phyloP scores from a whole-genome alignment of 1,140 invertebrate genomes.

The Drosophila burlai region DNA sequence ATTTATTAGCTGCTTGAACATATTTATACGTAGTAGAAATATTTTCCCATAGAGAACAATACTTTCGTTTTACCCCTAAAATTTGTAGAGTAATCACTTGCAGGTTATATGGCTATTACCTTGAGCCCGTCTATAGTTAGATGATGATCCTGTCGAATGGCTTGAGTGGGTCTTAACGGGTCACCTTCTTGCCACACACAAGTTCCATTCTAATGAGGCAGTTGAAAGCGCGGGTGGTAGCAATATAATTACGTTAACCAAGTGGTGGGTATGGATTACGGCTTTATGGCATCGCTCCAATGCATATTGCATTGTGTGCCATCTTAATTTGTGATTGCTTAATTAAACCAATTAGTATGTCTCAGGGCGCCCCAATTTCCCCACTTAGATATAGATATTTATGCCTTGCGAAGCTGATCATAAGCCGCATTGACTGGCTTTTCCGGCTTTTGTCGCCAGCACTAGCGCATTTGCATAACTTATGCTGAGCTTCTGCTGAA shows the following conservation, averaged over 20 bases:
- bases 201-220: slow-evolving; percentile 22
- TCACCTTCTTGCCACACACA: slow-evolving; percentile 2
- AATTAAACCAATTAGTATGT: slow-evolving; percentile 75
- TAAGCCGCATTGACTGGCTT: slow-evolving; percentile 52
- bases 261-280: slow-evolving; percentile 61
- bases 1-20: too few species aligned
- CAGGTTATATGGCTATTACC: neutral
- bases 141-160: neutral
- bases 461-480: slow-evolving; percentile 81
- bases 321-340: slow-evolving; percentile 79
- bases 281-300: slow-evolving; percentile 41
- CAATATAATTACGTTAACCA: slow-evolving; percentile 50
- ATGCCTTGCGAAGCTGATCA: slow-evolving; percentile 41
- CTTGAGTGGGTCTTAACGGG: slow-evolving; percentile 17
- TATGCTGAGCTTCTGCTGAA: slow-evolving; percentile 34
- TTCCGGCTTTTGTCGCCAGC: slow-evolving; percentile 58
- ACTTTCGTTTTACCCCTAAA: too few species aligned
- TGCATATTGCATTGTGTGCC: slow-evolving; percentile 51
- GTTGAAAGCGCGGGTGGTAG: neutral
- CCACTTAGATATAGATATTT: slow-evolving; percentile 1
- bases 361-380: neutral
- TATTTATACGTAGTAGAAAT: neutral
- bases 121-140: neutral
- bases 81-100: too few species aligned
- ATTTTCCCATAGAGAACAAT: neutral